Conservation (phyloP, 2,797 vertebrate genomes). For the Perodicticus potto region DNA sequence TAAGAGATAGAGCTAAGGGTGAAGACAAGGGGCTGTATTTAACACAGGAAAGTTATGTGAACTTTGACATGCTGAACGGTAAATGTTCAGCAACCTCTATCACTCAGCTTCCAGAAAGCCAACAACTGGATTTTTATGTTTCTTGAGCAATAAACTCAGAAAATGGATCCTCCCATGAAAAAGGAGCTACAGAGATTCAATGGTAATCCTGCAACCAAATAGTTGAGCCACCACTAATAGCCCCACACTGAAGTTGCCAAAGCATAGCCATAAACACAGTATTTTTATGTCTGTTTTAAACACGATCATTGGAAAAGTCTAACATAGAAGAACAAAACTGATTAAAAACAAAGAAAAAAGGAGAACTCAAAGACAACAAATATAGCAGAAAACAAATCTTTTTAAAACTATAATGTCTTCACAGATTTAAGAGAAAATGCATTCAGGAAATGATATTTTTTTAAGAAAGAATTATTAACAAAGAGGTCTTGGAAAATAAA, state of each 20-base stretch:
- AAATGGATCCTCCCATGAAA: background rate
- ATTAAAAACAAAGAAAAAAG: conserved; percentile 4
- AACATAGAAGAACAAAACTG: background rate
- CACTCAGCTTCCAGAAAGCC: background rate
- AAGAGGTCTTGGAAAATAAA: background rate
- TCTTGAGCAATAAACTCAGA: background rate
- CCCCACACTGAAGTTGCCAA: background rate
- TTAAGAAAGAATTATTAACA: background rate
- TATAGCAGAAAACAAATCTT: background rate
- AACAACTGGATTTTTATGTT: background rate
- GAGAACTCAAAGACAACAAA: background rate
- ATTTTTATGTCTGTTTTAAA: background rate
- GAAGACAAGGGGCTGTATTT: background rate
- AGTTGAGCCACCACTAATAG: background rate
- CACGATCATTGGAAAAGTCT: background rate
- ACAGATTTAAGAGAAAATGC: background rate
- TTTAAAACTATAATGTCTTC: background rate
- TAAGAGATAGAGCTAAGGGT: background rate
- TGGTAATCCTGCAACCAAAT: background rate
- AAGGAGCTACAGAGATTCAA: background rate
- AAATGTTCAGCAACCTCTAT: background rate
- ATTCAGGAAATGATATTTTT: background rate
- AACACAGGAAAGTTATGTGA: background rate
- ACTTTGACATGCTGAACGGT: background rate
- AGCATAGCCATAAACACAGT: background rate